Evolutionary conservation across 2,797 vertebrate species (phyloP).

Genomic region (Hapalemur alaotrensis): DNA sequence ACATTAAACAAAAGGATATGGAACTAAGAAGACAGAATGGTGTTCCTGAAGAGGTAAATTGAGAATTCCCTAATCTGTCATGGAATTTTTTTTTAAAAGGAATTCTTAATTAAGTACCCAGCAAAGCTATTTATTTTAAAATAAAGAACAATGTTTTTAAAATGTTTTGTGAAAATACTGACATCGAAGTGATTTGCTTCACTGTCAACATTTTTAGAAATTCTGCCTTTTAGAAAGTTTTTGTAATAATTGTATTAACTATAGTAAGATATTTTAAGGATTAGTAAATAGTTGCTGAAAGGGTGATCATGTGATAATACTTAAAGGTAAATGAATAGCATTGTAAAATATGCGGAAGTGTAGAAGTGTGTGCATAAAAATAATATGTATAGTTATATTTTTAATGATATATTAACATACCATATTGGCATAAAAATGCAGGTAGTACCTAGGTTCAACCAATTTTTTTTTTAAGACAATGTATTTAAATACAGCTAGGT

Average conservation of each 20-base stretch:
- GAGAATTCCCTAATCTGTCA: neutral
- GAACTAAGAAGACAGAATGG: conserved; percentile 86
- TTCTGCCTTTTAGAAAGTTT: neutral
- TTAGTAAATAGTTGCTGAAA: neutral
- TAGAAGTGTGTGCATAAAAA: neutral
- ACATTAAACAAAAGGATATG: conserved; percentile 93
- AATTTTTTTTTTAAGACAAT: neutral
- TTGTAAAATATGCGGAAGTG: neutral
- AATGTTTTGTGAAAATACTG: conserved; percentile 41
- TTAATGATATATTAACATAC: neutral
- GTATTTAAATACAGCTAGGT: neutral
- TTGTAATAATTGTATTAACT: neutral
- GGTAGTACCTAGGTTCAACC: neutral
- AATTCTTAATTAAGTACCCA: neutral
- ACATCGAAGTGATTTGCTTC: conserved; percentile 7
- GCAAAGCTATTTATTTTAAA: conserved; percentile 7
- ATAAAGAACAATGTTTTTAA: conserved; percentile 14
- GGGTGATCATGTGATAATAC: neutral
- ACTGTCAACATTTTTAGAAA: conserved; percentile 24
- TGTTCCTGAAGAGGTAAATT: conserved; percentile 82
- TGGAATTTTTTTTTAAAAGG: neutral
- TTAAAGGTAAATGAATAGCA: neutral
- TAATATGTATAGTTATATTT: neutral
- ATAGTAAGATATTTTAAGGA: neutral
- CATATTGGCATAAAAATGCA: neutral